Percentiles rank a stretch among this genome's conserved stretches.
Conservation (phyloP, 2,113 vertebrate genomes). For the Steatornis caripensis region DNA sequence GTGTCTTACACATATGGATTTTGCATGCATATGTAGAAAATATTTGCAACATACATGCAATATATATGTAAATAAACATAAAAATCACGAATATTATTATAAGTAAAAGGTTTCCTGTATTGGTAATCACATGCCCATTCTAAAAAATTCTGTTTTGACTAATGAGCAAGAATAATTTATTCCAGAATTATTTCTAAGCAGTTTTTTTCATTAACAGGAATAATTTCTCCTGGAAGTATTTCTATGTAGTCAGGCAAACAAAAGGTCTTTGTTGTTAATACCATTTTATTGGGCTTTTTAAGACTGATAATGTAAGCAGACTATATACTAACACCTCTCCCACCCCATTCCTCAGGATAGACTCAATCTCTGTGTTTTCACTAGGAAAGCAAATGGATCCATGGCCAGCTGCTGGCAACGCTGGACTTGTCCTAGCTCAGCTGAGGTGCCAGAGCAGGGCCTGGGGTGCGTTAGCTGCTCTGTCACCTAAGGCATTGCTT, state of each 20-base stretch:
- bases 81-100: neutral
- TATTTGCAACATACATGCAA: neutral
- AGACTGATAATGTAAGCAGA: neutral
- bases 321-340: neutral
- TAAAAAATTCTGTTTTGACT: neutral
- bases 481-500: neutral
- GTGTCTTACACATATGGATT: neutral
- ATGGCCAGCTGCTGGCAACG: rapidly evolving
- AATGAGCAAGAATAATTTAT: neutral
- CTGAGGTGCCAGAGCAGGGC: neutral
- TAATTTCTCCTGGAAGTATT: neutral
- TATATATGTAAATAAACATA: neutral
- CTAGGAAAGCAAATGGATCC: neutral
- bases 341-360: neutral
- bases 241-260: neutral
- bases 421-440: neutral
- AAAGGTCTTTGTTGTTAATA: neutral
- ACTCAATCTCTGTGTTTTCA: neutral
- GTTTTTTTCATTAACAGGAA: neutral
- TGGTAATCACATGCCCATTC: neutral
- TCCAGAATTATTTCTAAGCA: neutral
- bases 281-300: neutral
- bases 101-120: neutral
- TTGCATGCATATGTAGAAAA: neutral
- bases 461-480: rapidly evolving